These are phyloP conservation scores for Pelvicachromis taeniatus DNA, from an alignment of 2,113 vertebrate genomes.

Conservation along the genomic window DNA sequence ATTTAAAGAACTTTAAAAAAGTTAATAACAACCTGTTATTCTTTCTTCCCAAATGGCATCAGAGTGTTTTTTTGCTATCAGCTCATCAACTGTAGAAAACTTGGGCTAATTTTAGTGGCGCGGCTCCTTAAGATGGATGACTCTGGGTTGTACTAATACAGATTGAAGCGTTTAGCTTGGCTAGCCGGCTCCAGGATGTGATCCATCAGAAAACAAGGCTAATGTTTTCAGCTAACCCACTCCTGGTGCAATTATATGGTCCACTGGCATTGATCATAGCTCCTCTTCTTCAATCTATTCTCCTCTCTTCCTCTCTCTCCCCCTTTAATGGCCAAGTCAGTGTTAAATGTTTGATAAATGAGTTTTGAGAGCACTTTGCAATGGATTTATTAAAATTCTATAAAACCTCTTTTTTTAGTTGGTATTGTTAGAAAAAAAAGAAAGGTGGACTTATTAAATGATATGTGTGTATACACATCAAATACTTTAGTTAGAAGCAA, in stretches of 20 bases:
- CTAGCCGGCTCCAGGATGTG: constrained; percentile 78
- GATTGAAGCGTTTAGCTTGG: constrained; percentile 54
- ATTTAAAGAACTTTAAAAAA: neutral
- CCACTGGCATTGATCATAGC: constrained; percentile 98
- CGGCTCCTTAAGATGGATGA: constrained; percentile 19
- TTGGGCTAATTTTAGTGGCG: constrained; percentile 2
- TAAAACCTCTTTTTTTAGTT: constrained; percentile 69
- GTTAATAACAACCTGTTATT: neutral
- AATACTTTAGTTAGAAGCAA: neutral
- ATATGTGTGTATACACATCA: neutral
- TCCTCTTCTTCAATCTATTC: constrained; percentile 92
- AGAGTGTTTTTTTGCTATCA: neutral
- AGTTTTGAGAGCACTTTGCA: constrained; percentile 81
- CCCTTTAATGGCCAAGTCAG: constrained; percentile 89
- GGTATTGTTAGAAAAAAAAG: neutral
- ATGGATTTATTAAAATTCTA: constrained; percentile 99
- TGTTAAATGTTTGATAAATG: constrained; percentile 97
- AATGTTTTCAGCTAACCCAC: constrained; percentile 94
- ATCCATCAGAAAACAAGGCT: constrained; percentile 92
- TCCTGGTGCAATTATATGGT: constrained; percentile 99
- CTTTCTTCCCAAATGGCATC: neutral
- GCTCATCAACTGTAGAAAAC: constrained; percentile 2
- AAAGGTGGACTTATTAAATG: neutral
- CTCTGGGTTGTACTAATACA: constrained; percentile 35
- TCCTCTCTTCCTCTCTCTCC: constrained; percentile 86